phyloP scores from a whole-genome alignment of 2,113 vertebrate genomes.

The Sturnus vulgaris region DNA sequence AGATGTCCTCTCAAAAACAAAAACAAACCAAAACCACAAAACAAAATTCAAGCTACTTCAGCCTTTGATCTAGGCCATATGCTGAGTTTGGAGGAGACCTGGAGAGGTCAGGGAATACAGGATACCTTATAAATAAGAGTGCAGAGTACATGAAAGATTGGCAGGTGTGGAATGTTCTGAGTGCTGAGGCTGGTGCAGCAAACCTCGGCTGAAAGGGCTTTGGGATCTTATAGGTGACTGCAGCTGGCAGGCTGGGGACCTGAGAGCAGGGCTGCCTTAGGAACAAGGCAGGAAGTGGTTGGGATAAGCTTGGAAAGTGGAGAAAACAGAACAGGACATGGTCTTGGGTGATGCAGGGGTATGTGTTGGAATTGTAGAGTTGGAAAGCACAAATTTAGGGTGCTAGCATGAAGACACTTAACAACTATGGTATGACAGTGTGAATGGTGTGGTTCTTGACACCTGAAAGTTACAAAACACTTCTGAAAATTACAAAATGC shows the following conservation, averaged over 20 bases:
- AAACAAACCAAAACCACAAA: background rate
- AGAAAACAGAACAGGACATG: background rate
- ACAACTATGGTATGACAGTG: rapidly evolving
- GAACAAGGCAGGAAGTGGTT: background rate
- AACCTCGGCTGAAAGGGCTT: background rate
- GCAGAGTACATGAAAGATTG: background rate
- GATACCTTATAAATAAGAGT: background rate
- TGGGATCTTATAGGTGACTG: background rate
- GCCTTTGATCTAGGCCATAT: background rate
- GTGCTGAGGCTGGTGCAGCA: background rate
- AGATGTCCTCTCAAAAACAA: background rate
- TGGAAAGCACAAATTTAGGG: background rate
- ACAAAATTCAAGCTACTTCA: background rate
- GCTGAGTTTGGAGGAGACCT: background rate
- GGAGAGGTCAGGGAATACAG: background rate
- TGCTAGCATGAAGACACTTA: background rate
- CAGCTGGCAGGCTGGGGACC: background rate
- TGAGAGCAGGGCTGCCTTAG: background rate
- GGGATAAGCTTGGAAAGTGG: background rate
- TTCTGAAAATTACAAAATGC: background rate
- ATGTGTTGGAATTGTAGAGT: background rate
- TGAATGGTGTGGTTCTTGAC: background rate
- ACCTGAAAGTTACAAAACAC: background rate
- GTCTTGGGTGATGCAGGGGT: background rate
- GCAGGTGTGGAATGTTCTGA: background rate